Percentiles rank a stretch among this genome's conserved stretches.
Conservation (phyloP, 2,113 vertebrate species). For the Lampris megalopsis region DNA sequence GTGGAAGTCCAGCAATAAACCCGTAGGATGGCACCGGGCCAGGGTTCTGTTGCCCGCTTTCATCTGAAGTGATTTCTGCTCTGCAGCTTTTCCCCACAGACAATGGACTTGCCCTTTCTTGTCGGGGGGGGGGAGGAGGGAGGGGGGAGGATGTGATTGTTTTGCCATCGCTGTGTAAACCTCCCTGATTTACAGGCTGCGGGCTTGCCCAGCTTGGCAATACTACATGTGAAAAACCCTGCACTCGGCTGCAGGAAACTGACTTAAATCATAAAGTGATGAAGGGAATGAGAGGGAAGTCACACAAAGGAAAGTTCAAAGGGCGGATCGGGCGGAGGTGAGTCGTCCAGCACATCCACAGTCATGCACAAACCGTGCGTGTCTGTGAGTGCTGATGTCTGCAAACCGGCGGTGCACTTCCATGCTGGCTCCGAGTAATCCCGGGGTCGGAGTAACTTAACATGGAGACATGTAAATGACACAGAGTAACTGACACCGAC, state of each 20-base stretch:
- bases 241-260: slow-evolving; percentile 34
- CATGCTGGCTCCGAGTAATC: slow-evolving; percentile 37
- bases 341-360: slow-evolving; percentile 24
- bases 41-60: slow-evolving; percentile 17
- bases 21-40: slow-evolving; percentile 18
- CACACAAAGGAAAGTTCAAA: slow-evolving; percentile 14
- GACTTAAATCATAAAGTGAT: slow-evolving; percentile 22
- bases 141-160: slow-evolving; percentile 16
- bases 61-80: slow-evolving; percentile 15
- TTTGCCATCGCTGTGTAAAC: slow-evolving; percentile 50
- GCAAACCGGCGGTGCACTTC: slow-evolving; percentile 58
- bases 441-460: slow-evolving; percentile 49
- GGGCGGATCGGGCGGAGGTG: slow-evolving; percentile 9
- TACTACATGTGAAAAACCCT: slow-evolving; percentile 11
- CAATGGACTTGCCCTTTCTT: slow-evolving; percentile 36
- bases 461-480: slow-evolving; percentile 34
- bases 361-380: slow-evolving; percentile 6
- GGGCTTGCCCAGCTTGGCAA: slow-evolving; percentile 21
- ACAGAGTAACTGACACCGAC: slow-evolving; percentile 1
- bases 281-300: slow-evolving; percentile 31
- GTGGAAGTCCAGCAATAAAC: slow-evolving; percentile 35
- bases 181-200: slow-evolving; percentile 36
- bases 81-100: slow-evolving; percentile 22
- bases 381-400: slow-evolving; percentile 5
- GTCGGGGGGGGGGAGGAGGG: slow-evolving; percentile 8